These are phyloP conservation scores for Caranx melampygus DNA, from an alignment of 2,113 vertebrate species.

Conservation along the genomic window DNA sequence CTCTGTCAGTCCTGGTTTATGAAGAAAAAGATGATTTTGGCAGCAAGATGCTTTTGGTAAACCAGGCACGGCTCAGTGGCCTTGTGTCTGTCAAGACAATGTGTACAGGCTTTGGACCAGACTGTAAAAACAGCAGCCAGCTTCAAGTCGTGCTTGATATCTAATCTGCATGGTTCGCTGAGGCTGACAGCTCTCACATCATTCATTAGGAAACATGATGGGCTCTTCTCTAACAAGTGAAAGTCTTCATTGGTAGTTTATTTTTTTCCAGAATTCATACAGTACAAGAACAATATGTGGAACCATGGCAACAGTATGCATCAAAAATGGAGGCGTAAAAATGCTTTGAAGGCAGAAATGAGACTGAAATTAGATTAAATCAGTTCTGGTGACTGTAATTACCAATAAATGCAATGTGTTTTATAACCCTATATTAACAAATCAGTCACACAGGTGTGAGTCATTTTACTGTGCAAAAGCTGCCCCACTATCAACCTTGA, in stretches of 20 bases:
- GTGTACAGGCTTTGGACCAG: slow-evolving; percentile 52
- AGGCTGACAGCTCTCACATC: slow-evolving; percentile 53
- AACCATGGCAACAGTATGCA: too few species aligned
- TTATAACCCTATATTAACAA: too few species aligned
- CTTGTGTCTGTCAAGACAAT: slow-evolving; percentile 59
- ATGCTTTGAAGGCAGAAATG: too few species aligned
- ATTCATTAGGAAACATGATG: slow-evolving; percentile 11
- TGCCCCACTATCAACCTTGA: too few species aligned
- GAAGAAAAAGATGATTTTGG: slow-evolving; percentile 65
- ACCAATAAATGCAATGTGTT: too few species aligned
- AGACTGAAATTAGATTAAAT: too few species aligned
- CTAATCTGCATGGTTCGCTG: slow-evolving; percentile 49
- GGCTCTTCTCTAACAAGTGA: slow-evolving; percentile 2
- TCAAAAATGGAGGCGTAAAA: too few species aligned
- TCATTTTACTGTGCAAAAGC: too few species aligned
- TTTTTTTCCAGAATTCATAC: background rate
- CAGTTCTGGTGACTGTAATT: too few species aligned
- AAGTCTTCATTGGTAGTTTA: slow-evolving; percentile 5
- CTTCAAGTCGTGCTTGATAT: slow-evolving; percentile 52
- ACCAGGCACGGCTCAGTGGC: slow-evolving; percentile 52
- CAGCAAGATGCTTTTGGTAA: slow-evolving; percentile 62
- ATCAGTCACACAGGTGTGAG: too few species aligned
- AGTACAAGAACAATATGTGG: background rate
- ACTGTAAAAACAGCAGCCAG: slow-evolving; percentile 53
- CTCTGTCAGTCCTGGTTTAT: slow-evolving; percentile 64